Evolutionary conservation across 2,113 vertebrate genomes (phyloP), one percentile per base, ranked within the genome.

Genomic region (Thymallus thymallus): DNA sequence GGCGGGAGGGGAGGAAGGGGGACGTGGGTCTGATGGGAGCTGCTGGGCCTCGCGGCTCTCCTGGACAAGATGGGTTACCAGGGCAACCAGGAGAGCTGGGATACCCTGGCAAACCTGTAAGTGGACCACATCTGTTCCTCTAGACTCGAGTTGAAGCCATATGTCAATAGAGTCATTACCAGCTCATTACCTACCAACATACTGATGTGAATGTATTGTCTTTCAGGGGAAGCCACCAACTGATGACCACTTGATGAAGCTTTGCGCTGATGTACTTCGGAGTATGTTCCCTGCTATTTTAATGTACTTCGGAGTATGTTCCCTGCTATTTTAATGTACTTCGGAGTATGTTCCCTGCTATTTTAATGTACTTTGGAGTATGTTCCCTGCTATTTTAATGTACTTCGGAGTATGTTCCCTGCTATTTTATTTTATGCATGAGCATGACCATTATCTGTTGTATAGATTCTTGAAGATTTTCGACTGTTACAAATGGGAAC

Each of bases 61-160:
- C 69, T 45, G 76, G 76, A 10, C 69, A 41, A 29, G 76, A 77
- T 24, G 76, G 76, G 29, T 60, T 72, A 60, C 76, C 76, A 18
- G 76, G 76, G 22, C 76, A 72, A 22, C 69, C 76, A 72, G 76
- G 76, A 24, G 62, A 67, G 22, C 76, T 69, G 10, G 76, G 76
- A 13, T 72, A 66, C 66, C 76, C 76, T 18, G 76, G 76, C 63
- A 77, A 77, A 68, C 76, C 76, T 12, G 76, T 77, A 46, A 60
- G 61, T 68, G 35, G 22, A 18, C 14, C 56, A 10, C 35, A 41
- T 41, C 35, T 41, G 35, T 41, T 41, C 35, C 35, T 41, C 7
- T 41, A 41, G 35, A 35, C 32, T 41, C n/a, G 56, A 60, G 56
- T 22, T 5, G n/a, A n/a, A 60, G 16, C 56, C 6, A 5, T 60